Base-by-base conservation (phyloP, 2,888 invertebrate species). In the Lepeophtheirus nordmannii region DNA sequence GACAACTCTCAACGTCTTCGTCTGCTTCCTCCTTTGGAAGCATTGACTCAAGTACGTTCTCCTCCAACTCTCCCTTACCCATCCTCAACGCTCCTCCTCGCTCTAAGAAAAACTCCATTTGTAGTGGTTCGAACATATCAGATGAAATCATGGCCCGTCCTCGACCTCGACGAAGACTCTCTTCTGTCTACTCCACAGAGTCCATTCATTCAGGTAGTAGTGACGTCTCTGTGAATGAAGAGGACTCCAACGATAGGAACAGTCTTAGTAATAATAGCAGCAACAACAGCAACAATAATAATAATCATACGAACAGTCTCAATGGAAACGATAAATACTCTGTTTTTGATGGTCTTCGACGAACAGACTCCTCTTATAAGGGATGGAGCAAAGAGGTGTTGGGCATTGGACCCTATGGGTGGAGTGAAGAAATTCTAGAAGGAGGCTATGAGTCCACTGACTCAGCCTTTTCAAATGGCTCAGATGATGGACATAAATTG, bases 351-450 rank as follows among this genome's bases (percentile, higher is more conserved):
- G 7, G 12, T n/a, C 23, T 46, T 46, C 53, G 53, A 46, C 53
- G 53, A 46, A 17, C 17, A 14, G 53, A 46, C 53, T 17, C 41
- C 22, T 20, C n/a, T 10, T 20, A 22, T 37, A 46, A 63, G 22
- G 63, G 63, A n/a, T 63, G 63, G 63, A 56, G 56, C 22, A 38
- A 38, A 3, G 22, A 53, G 2, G 63, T 63, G 20, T 23, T 46
- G n/a, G 56, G 56, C 2, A 22, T 22, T 10, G 63, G 63, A 22
- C 46, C 59, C 20, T 23, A 59, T 12, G 66, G 66, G 17, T 66
- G 66, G 60, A 59, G 46, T 41, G 66, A 66, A 23, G 66, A 66
- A 22, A 66, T 66, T 40, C 58, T 60, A 23, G 66, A 14, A 60
- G 60, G n/a, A 22, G 60, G 30, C 37, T 60, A 60, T 37, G 37